These are phyloP conservation scores for Homarus americanus DNA, from an alignment of 1,140 invertebrate species.

Conservation along the genomic window DNA sequence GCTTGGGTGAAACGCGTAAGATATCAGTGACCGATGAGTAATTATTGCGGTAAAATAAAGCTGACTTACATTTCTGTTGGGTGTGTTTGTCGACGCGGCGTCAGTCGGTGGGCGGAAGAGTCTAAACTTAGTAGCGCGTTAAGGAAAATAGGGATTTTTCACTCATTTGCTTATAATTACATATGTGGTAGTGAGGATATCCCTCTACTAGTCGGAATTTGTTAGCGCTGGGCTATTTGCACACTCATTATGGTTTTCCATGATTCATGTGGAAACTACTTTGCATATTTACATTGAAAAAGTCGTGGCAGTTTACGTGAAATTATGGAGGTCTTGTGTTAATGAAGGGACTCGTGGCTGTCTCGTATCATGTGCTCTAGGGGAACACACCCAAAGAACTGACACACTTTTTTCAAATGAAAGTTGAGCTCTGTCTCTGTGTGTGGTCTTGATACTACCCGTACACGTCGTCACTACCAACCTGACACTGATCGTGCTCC, in stretches of 20 bases:
- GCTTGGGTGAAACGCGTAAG: too few species aligned
- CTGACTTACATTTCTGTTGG: not conserved
- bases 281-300: not conserved
- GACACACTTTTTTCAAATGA: not conserved
- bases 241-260: not conserved
- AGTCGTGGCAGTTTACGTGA: not conserved
- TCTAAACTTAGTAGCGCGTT: not conserved
- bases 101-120: not conserved
- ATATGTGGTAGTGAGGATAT: not conserved
- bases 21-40: too few species aligned
- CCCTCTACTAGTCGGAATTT: not conserved
- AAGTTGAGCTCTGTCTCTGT: not conserved
- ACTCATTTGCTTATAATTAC: not conserved
- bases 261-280: conserved; percentile 6
- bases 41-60: too few species aligned
- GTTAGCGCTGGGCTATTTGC: not conserved
- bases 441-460: too few species aligned
- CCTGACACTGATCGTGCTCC: too few species aligned
- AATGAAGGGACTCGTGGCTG: not conserved
- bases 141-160: not conserved
- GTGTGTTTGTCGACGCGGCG: not conserved
- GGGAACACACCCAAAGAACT: not conserved
- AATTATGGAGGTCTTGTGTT: not conserved
- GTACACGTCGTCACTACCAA: too few species aligned
- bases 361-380: not conserved